Evolutionary conservation across 2,888 invertebrate species (phyloP), one percentile per base, ranked within the genome.

Genomic region (Synergus itoensis): DNA sequence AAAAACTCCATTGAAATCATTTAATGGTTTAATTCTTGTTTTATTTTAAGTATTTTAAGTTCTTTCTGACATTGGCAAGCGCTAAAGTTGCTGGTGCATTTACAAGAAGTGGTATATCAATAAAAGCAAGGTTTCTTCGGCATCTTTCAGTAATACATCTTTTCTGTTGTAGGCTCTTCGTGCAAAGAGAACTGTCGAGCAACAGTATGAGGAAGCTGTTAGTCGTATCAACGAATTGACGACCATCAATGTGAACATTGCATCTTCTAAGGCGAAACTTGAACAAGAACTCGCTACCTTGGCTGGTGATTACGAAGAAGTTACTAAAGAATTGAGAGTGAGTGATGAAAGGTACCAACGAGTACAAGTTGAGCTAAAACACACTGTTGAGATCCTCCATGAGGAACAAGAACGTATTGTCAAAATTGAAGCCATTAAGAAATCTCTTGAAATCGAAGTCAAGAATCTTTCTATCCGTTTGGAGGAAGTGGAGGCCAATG

Each of bases 371-470:
- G 99, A 99, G 93, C 94, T 98, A 91, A 98, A 98, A 93, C 98
- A 98, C 94, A 97, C 98, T 89, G 96, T 98, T 79, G 98, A 99
- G 93, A 95, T 96, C 90, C 94, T 98, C 90, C 98, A 98, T 92
- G 98, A 98, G 92, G 99, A 99, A 93, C 98, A 98, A 93, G 99
- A 99, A 92, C 97, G 98, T 92, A 96, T 98, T 89, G 97, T 98
- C 90, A 99, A 98, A 95, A 97, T 99, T 93, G 99, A 99, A 94
- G 96, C 98, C 88, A 97, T 99, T 94, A 98, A 98, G 95, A 99
- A 99, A 94, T 97, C 98, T 84, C 95, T 99, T 91, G 99, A 99
- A 94, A 98, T 98, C 92, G 99, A 99, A 94, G 98, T 98, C 89
- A 98, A 98, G 96, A 98, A 98, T 93, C 94, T 98, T 92, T 97